Conservation (phyloP, 1,140 invertebrate genomes). For the Hylaeus volcanicus region DNA sequence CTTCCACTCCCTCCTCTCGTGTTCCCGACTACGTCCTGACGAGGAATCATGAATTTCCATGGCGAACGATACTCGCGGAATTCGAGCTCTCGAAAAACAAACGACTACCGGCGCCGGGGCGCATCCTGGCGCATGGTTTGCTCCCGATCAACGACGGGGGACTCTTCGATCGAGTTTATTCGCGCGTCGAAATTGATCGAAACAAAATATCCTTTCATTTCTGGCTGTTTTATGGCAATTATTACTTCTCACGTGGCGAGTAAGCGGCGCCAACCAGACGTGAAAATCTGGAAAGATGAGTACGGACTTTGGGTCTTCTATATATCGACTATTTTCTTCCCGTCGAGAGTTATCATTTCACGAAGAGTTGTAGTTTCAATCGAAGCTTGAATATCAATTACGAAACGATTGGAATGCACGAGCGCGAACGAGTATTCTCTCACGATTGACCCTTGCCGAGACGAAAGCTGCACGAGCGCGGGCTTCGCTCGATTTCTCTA, state of each 20-base stretch:
- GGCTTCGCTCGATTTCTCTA: not conserved
- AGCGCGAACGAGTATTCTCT: too few relatives aligned
- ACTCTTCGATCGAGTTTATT: slow-evolving; percentile 14
- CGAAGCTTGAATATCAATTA: too few relatives aligned
- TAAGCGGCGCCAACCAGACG: not conserved
- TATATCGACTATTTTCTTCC: too few relatives aligned
- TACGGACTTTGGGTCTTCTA: too few relatives aligned
- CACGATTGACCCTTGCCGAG: too few relatives aligned
- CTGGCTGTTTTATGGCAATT: slow-evolving; percentile 1
- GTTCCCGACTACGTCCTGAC: not conserved
- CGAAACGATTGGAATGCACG: too few relatives aligned
- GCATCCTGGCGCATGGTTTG: not conserved
- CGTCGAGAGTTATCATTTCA: too few relatives aligned
- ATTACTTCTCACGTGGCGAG: not conserved
- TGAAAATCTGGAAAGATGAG: not conserved
- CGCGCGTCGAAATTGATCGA: slow-evolving; percentile 35
- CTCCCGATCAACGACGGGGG: not conserved
- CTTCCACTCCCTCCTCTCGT: not conserved
- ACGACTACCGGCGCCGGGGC: not conserved
- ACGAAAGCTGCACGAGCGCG: not conserved
- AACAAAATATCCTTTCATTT: slow-evolving; percentile 44
- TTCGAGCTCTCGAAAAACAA: slow-evolving; percentile 3
- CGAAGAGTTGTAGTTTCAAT: too few relatives aligned
- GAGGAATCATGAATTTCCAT: slow-evolving; percentile 9
- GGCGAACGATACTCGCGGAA: not conserved